Evolutionary conservation across 2,797 vertebrate genomes (phyloP).

Genomic region (Dendrocincla fuliginosa): DNA sequence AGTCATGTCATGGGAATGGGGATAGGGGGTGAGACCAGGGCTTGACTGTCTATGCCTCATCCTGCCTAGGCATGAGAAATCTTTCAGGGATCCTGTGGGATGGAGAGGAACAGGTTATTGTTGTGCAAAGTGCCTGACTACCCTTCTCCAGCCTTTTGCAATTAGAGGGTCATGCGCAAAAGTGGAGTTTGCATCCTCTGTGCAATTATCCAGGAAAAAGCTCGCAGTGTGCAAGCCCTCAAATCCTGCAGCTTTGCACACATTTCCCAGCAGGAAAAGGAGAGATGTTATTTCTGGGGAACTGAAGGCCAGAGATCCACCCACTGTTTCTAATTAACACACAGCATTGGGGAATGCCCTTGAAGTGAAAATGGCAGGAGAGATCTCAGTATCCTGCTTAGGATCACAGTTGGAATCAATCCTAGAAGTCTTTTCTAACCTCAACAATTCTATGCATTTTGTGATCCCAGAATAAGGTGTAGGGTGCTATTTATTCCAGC

Average conservation of each 20-base stretch:
- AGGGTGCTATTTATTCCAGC: neutral
- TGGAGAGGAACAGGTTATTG: neutral
- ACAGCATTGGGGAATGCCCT: neutral
- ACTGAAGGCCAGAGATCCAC: neutral
- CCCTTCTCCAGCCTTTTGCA: neutral
- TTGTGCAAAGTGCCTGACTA: neutral
- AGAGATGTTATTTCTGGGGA: neutral
- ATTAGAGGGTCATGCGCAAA: neutral
- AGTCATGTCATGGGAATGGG: neutral
- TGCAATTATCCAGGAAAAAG: neutral
- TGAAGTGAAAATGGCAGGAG: neutral
- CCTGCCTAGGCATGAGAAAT: neutral
- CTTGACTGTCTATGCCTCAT: neutral
- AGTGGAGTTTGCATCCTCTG: neutral
- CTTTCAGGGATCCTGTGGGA: neutral
- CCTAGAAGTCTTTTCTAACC: neutral
- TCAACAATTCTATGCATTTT: neutral
- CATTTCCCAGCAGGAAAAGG: neutral
- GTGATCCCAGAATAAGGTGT: neutral
- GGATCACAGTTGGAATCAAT: rapidly evolving
- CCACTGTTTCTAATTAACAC: neutral
- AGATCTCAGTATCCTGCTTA: neutral
- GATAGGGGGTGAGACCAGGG: neutral
- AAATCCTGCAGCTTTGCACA: neutral
- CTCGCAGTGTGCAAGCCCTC: neutral